Evolutionary conservation across 2,113 vertebrate species (phyloP).

Genomic region (Callopanchax toddi): DNA sequence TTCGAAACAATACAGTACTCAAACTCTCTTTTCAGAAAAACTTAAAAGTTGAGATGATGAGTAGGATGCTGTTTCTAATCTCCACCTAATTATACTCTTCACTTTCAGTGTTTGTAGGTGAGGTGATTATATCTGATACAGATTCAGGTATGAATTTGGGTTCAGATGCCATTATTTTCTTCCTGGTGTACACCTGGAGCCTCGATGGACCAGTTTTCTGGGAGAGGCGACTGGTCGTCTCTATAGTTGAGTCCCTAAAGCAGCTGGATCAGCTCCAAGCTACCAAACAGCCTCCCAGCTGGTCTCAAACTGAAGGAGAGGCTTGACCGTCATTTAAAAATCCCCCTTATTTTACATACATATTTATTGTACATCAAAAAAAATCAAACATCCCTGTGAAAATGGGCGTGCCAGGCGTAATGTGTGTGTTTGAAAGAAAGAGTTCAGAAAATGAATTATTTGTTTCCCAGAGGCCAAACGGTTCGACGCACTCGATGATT

Average conservation of each 20-base stretch:
- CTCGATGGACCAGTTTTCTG: conserved; percentile 22
- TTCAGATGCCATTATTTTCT: conserved; percentile 46
- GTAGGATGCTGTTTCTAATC: no score
- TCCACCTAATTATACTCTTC: no score
- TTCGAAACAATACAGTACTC: no score
- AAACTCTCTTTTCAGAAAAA: no score
- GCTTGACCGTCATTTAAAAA: conserved; percentile 2
- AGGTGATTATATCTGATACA: no score
- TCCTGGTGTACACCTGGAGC: conserved; percentile 25
- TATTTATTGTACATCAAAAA: conserved; percentile 15
- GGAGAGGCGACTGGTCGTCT: conserved; percentile 26
- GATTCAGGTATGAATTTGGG: no score
- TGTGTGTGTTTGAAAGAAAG: conserved; percentile 1
- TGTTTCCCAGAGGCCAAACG: conserved; percentile 44
- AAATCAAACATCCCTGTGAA: conserved; percentile 7
- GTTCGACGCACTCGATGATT: conserved; percentile 33
- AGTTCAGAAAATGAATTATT: conserved; percentile 51
- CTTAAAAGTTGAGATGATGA: no score
- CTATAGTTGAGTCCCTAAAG: conserved; percentile 7
- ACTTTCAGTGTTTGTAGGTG: no score
- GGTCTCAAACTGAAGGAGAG: not conserved
- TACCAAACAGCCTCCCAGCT: not conserved
- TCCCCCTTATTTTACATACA: not conserved
- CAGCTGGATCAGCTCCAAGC: conserved; percentile 16
- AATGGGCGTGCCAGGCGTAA: no score